Base-by-base conservation (phyloP, 2,888 invertebrate genomes). In the Spisula subtruncata region DNA sequence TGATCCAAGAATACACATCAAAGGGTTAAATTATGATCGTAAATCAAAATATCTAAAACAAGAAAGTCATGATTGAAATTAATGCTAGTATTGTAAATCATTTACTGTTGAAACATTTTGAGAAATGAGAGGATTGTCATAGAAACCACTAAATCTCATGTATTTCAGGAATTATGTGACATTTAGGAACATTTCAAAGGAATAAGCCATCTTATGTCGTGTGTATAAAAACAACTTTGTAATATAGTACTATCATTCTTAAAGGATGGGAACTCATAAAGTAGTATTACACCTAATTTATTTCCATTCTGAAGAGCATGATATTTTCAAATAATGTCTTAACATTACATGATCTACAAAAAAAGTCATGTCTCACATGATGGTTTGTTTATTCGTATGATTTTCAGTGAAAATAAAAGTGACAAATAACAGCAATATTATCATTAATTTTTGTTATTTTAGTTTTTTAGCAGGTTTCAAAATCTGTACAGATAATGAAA, bases 261-360 rank as follows among this genome's bases (percentile, higher is more conserved):
- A n/a, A 66, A 66, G 60, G 60, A 66, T 66, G 60, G 60, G 25
- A 25, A 66, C 60, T 66, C 60, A 10, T 66, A 66, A 66, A 66
- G 60, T 66, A 25, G 60, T 25, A 66, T 66, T 25, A 66, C 6
- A 66, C 60, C 5, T 12, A 20, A 66, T 66, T 66, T 66, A n/a
- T 25, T 25, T 66, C 25, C 25, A 66, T 12, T 66, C 8, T 25
- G 25, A 66, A 66, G 60, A 66, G 60, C 25, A 25, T 1, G 6
- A 66, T 66, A 66, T 66, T 66, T 66, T 25, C 10, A 66, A 25
- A 66, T 66, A 12, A n/a, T n/a, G n/a, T n/a, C n/a, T n/a, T n/a
- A n/a, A n/a, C n/a, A n/a, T n/a, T n/a, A n/a, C n/a, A n/a, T n/a
- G n/a, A n/a, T n/a, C n/a, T n/a, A n/a, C n/a, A n/a, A n/a, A n/a